Conservation (phyloP, 2,797 vertebrate genomes). For the Neosalanx taihuensis region DNA sequence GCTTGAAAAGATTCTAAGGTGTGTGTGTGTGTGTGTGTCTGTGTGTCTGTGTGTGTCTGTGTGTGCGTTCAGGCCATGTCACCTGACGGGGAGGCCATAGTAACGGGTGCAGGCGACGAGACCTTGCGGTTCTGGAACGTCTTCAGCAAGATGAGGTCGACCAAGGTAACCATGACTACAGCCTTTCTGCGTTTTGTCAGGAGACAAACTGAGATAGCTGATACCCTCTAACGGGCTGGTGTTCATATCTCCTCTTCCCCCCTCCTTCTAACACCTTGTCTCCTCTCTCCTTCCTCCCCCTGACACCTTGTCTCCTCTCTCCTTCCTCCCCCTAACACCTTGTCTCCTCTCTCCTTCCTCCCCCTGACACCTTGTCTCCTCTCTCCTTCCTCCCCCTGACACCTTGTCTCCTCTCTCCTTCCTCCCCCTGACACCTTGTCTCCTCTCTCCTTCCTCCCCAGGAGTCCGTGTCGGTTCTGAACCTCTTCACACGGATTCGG, state of each 20-base stretch:
- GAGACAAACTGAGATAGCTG: no score
- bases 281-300: no score
- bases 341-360: no score
- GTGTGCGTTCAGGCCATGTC: constrained; percentile 87
- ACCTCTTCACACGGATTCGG: constrained; percentile 94
- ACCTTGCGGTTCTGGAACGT: constrained; percentile 98
- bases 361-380: neutral
- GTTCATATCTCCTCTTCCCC: no score
- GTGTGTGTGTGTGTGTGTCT: constrained; percentile 11
- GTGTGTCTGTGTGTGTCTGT: neutral
- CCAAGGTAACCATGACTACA: constrained; percentile 77
- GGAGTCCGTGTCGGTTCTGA: constrained; percentile 92
- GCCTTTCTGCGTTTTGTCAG: no score
- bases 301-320: no score
- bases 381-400: neutral
- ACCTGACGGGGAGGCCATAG: constrained; percentile 96
- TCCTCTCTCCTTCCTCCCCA: constrained; percentile 42
- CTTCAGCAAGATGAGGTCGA: constrained; percentile 97
- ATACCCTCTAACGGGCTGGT: no score
- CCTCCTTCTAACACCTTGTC: no score
- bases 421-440: no score
- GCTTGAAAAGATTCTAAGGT: constrained; percentile 14
- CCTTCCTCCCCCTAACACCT: no score
- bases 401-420: neutral
- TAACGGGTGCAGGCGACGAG: constrained; percentile 96